A percentile compares a stretch with the other conserved stretches of the same genome.
Evolutionary conservation across 2,888 invertebrate genomes (phyloP).

Genomic region (Molanna angustata): DNA sequence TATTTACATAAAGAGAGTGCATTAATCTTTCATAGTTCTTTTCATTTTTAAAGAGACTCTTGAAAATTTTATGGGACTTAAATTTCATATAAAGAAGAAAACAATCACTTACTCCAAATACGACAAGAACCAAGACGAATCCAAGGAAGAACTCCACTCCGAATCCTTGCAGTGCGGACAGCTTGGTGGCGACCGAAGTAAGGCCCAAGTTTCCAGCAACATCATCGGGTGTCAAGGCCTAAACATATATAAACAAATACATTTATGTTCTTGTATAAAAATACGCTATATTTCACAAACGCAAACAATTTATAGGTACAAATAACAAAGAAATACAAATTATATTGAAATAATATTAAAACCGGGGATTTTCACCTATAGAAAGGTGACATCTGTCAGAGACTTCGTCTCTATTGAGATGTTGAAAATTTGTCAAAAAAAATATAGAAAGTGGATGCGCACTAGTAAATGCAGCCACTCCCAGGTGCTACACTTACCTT

Average conservation of each 20-base stretch:
- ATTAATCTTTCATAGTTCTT: neutral
- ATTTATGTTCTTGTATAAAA: too few species aligned
- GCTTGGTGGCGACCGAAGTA: slow-evolving; percentile 59
- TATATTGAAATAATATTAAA: neutral
- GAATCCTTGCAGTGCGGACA: slow-evolving; percentile 76
- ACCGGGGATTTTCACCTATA: neutral
- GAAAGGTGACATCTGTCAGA: too few species aligned
- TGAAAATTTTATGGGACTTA: neutral
- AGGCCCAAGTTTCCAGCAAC: slow-evolving; percentile 65
- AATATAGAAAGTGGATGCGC: too few species aligned
- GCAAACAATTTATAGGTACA: neutral
- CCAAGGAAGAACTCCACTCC: slow-evolving; percentile 90
- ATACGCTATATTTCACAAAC: too few species aligned
- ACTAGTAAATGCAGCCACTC: too few species aligned
- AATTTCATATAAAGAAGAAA: neutral
- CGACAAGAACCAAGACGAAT: slow-evolving; percentile 82
- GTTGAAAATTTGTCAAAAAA: too few species aligned
- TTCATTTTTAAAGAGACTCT: neutral
- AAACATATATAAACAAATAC: slow-evolving; percentile 22
- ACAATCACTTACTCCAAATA: slow-evolving; percentile 70
- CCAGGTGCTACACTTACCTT: too few species aligned
- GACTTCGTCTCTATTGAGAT: too few species aligned
- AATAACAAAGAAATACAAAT: neutral
- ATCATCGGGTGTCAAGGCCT: slow-evolving; percentile 67
- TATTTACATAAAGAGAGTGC: too few species aligned